Base-by-base conservation (phyloP, 1,140 invertebrate genomes). In the Lethocerus indicus region DNA sequence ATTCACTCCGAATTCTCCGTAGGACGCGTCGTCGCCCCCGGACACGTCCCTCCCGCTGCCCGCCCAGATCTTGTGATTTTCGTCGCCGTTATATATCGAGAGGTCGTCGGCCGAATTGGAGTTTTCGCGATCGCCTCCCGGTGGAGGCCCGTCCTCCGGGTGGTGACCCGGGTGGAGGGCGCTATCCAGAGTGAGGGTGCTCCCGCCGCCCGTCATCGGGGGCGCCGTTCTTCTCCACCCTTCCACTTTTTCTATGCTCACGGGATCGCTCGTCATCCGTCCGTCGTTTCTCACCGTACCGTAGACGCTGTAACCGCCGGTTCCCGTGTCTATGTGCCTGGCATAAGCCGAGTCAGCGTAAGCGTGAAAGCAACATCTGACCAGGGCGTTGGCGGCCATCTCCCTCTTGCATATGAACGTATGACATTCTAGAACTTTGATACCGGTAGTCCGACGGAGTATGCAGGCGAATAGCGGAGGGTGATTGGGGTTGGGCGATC, bases 381-480 rank as follows among this genome's bases (percentile, higher is more conserved):
- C 89, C 58, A 93, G 71, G 49, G 90, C 90, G 62, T 94, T 94
- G 28, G 89, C 89, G 5, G 90, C 89, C 63, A 89, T 87, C 66
- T 93, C 90, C 39, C 88, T 76, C 59, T 92, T 93, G 67, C 93
- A 97, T 58, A 99, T 91, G 66, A 98, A 99, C 24, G 91, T 91
- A 69, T 98, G 94, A 72, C 95, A 99, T 69, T 99, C 95, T 12
- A 98, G 72, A 14, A 98, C 91, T 70, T 97, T 98, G 55, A 97
- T 94, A n/a, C 95, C 94, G 7, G 87, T 87, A 2, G 92, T 96
- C 35, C 94, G 74, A 26, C 94, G 74, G 36, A 97, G 69, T 41
- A 98, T 96, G 49, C 91, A 91, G 26, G 94, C 91, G 67, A 98
- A 99, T 36, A 99, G 75, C 7, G 95, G 94, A 32, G 95, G 95